phyloP scores from a whole-genome alignment of 2,113 vertebrate genomes.

The Colius striatus region DNA sequence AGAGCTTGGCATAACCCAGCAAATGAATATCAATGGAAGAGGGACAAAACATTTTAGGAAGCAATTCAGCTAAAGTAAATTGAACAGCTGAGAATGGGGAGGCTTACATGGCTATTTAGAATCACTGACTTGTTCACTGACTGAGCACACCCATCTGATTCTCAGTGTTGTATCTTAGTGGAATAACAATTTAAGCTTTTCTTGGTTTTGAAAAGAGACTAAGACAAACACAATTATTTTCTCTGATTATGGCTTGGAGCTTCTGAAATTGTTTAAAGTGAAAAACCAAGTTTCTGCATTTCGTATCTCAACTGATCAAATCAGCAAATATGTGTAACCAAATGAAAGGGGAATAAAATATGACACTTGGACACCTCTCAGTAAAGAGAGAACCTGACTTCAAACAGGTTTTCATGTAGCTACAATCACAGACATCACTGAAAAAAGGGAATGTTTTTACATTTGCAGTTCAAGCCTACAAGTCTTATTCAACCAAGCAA shows the following conservation, averaged over 20 bases:
- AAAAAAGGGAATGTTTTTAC: background rate
- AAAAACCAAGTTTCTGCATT: background rate
- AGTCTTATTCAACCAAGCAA: background rate
- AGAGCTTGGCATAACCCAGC: background rate
- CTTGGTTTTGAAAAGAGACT: background rate
- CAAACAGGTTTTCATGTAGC: background rate
- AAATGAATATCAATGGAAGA: background rate
- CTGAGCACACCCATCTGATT: background rate
- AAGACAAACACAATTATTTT: background rate
- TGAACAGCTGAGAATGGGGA: background rate
- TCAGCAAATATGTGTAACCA: background rate
- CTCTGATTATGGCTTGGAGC: background rate
- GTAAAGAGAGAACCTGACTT: background rate
- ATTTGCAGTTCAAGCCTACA: background rate
- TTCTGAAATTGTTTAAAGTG: background rate
- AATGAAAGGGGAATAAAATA: background rate
- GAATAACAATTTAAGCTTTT: background rate
- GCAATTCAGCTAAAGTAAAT: background rate
- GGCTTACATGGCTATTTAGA: background rate
- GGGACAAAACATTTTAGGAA: background rate
- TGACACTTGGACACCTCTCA: background rate
- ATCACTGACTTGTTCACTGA: background rate
- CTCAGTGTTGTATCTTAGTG: background rate
- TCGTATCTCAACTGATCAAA: background rate
- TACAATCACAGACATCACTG: background rate